Base-by-base conservation (phyloP, 2,113 vertebrate genomes). In the Perca schrenkii region DNA sequence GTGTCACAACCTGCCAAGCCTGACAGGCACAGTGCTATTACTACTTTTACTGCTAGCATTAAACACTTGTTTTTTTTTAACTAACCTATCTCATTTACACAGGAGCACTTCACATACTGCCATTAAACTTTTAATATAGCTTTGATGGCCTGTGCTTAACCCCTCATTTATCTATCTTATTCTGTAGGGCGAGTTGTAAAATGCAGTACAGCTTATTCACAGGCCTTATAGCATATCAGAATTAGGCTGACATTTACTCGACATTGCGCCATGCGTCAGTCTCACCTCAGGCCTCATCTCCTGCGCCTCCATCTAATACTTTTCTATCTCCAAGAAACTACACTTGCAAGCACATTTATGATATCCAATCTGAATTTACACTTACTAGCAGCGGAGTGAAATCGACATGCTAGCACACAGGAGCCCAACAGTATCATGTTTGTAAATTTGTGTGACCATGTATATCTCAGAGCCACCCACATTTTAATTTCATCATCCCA, bases 181-280 rank as follows among this genome's bases (percentile, higher is more conserved):
- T 40, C 46, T 63, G 64, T 19, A 12, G 36, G 53, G 43, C 13
- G 61, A 76, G 61, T 61, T 57, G 56, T 63, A 50, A 74, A 65
- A 22, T 3, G 6, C 15, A 82, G 53, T 0, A 36, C 54, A 78
- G 74, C 50, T 64, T 47, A 47, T 56, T 31, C 10, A 28, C 61
- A 15, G 54, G 52, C 69, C 69, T 15, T 85, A 81, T 67, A 87
- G 63, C 69, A 19, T 71, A 62, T 90, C 89, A 83, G 91, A 93
- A 89, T 90, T 90, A 90, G 88, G 72, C 68, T 94, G 92, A 93
- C 92, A 92, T 93, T 94, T 91, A 86, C 69, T 75, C 66, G 50
- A 94, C 89, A 88, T 89, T 88, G 85, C 76, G 11, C 77, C 86
- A 86, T 88, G 88, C 82, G 88, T 91, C 89, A 91, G 31, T 91